Conservation (phyloP, 1,140 invertebrate species). For the Pteromalus puparum region DNA sequence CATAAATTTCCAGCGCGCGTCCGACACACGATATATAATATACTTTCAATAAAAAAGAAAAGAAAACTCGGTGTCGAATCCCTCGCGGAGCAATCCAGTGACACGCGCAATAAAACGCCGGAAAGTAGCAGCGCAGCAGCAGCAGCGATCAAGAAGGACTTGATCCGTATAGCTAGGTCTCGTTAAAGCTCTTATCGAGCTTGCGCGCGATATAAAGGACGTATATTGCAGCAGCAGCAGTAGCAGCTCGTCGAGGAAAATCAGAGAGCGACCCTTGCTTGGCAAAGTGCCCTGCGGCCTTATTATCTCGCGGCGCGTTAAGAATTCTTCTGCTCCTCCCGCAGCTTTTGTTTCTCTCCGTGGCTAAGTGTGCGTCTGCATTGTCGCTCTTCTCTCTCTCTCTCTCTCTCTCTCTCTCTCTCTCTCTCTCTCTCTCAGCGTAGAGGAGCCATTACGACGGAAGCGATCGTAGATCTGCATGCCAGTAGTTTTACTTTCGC, state of each 20-base stretch:
- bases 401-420: too few species aligned
- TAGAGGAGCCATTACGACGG: background rate
- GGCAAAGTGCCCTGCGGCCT: conserved; percentile 9
- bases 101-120: conserved; percentile 6
- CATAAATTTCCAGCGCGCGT: background rate
- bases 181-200: conserved; percentile 29
- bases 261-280: background rate
- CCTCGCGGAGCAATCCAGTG: background rate
- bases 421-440: background rate
- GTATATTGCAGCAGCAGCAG: background rate
- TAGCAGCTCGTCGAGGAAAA: background rate
- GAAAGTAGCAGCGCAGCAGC: background rate
- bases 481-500: background rate
- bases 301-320: conserved; percentile 36
- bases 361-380: background rate
- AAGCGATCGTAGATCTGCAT: conserved; percentile 12
- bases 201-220: conserved; percentile 30
- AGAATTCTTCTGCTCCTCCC: conserved; percentile 21
- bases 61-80: background rate
- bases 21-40: background rate
- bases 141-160: background rate
- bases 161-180: background rate
- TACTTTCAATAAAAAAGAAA: background rate
- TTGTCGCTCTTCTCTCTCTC: background rate
- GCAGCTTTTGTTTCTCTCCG: conserved; percentile 17